Evolutionary conservation across 1,140 invertebrate genomes (phyloP).

Genomic region (Scaptodrosophila lebanonensis): DNA sequence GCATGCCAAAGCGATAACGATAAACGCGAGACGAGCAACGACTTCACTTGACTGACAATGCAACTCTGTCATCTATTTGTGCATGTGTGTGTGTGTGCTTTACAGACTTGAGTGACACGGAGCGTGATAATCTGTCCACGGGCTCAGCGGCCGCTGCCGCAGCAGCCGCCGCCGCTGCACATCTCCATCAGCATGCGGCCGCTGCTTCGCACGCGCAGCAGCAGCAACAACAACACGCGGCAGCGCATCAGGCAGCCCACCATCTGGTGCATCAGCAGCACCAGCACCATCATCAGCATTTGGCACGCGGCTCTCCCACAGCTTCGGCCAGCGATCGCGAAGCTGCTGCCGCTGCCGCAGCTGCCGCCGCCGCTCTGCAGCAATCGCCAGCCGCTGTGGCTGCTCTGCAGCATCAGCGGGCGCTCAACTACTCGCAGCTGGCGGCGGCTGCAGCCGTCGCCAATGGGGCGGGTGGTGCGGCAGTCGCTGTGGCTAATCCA

Average conservation of each 20-base stretch:
- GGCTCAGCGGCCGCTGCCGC: constrained; percentile 60
- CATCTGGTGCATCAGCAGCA: no score
- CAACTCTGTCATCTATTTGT: constrained; percentile 18
- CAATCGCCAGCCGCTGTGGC: constrained; percentile 76
- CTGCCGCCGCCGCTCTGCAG: constrained; percentile 77
- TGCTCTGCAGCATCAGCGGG: constrained; percentile 81
- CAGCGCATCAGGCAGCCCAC: constrained; percentile 44
- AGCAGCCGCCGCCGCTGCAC: constrained; percentile 56
- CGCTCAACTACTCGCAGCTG: constrained; percentile 85
- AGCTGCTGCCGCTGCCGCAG: constrained; percentile 41
- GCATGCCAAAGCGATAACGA: constrained; percentile 31
- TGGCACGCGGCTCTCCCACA: constrained; percentile 37
- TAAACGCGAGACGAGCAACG: constrained; percentile 15
- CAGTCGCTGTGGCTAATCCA: constrained; percentile 29
- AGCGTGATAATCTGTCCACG: constrained; percentile 75
- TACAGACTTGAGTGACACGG: constrained; percentile 72
- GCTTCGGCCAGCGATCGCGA: constrained; percentile 19
- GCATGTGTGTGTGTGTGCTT: constrained; percentile 81
- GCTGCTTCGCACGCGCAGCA: constrained; percentile 42
- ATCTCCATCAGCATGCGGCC: constrained; percentile 62
- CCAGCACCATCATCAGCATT: constrained; percentile 1
- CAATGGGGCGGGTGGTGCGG: constrained; percentile 60
- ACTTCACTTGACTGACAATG: constrained; percentile 21
- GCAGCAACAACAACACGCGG: constrained; percentile 59
- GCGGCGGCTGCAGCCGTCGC: constrained; percentile 78